phyloP scores from a whole-genome alignment of 2,797 vertebrate species.

The Paratrypauchen microcephalus region DNA sequence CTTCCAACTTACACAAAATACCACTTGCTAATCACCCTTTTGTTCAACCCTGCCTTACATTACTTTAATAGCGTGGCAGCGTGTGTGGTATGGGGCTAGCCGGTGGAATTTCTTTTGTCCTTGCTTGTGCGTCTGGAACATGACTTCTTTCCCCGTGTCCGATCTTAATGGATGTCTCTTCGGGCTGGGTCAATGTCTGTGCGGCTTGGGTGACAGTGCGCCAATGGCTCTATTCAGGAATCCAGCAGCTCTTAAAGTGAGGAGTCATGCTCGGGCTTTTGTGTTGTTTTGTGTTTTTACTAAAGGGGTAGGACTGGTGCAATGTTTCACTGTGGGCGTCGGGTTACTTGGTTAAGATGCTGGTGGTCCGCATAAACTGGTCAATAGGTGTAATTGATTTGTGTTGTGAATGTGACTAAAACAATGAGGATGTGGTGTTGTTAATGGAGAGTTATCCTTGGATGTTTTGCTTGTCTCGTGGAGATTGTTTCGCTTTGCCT shows the following conservation, averaged over 20 bases:
- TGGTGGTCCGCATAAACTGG: not conserved
- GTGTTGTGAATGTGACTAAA: constrained; percentile 7
- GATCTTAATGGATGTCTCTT: constrained; percentile 40
- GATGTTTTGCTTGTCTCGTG: too few relatives aligned
- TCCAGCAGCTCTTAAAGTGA: constrained; percentile 53
- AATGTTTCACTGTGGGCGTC: not conserved
- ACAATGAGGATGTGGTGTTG: not conserved
- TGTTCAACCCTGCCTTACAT: constrained; percentile 40
- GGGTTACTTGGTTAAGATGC: constrained; percentile 23
- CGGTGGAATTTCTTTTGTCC: constrained; percentile 50
- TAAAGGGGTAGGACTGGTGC: constrained; percentile 29
- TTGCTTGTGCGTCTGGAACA: not conserved
- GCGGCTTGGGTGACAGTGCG: constrained; percentile 26
- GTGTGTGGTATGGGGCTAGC: constrained; percentile 15
- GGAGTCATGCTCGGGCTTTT: constrained; percentile 39
- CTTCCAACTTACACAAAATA: not conserved
- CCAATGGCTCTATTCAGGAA: constrained; percentile 44
- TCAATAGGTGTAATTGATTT: constrained; percentile 1
- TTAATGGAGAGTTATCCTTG: not conserved
- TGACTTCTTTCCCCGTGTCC: constrained; percentile 10
- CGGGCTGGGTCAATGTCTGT: constrained; percentile 50
- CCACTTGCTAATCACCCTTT: constrained; percentile 28
- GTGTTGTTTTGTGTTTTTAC: constrained; percentile 47
- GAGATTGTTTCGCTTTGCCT: too few relatives aligned
- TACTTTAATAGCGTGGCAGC: constrained; percentile 33